Percentiles rank a stretch among this genome's conserved stretches.
phyloP scores from a whole-genome alignment of 2,888 invertebrate species.

The Calameuta idolon region DNA sequence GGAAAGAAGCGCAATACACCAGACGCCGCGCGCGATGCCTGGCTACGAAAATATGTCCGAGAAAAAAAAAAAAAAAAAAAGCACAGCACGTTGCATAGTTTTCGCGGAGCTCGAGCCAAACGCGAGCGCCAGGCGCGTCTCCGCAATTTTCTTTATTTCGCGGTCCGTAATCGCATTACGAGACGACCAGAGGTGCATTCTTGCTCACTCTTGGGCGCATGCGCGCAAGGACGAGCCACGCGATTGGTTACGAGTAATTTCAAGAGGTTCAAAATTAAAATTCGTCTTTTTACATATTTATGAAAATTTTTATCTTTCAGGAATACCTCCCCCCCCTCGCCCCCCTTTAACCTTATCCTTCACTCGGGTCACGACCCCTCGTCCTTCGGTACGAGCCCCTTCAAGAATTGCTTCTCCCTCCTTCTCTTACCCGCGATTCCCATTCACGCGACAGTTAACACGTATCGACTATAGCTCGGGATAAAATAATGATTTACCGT shows the following conservation, averaged over 20 bases:
- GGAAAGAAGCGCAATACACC: neutral
- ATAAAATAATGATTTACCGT: slow-evolving; percentile 35
- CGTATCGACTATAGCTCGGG: slow-evolving; percentile 41
- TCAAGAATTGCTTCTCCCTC: too few relatives aligned
- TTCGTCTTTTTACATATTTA: neutral
- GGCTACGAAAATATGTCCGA: neutral
- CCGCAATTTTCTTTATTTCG: slow-evolving; percentile 34
- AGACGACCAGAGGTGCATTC: neutral
- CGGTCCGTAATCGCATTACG: slow-evolving; percentile 20
- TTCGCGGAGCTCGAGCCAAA: neutral
- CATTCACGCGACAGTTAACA: slow-evolving; percentile 20
- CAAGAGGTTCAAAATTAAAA: neutral
- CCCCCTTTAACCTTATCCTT: too few relatives aligned
- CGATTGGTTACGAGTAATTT: neutral
- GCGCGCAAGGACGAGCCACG: neutral
- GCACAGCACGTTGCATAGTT: neutral
- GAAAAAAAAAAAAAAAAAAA: too few relatives aligned
- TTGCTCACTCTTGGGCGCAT: neutral
- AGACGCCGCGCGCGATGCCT: neutral
- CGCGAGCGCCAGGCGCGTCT: too few relatives aligned
- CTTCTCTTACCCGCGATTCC: too few relatives aligned
- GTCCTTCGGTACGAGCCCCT: too few relatives aligned
- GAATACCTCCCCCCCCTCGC: neutral
- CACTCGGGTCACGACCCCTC: neutral
- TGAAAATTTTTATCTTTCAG: neutral